Base-by-base conservation (phyloP, 2,888 invertebrate genomes). In the Rhorus exstirpatorius region DNA sequence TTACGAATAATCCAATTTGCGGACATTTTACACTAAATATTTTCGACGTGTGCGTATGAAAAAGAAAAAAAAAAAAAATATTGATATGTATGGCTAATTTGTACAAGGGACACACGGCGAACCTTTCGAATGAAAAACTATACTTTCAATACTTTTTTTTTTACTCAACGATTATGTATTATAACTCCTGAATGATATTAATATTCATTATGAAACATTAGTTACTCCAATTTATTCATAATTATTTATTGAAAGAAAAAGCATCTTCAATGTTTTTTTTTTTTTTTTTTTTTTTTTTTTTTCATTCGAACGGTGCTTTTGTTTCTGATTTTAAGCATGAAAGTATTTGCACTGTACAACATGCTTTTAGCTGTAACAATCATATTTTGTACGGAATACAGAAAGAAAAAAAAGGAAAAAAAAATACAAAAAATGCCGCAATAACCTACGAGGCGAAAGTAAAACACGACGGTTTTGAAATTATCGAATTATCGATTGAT, bases 81-180 rank as follows among this genome's bases (percentile, higher is more conserved):
- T 44, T 71, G 31, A 65, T 75, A 74, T 65, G 72, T 84, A 81
- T 74, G 68, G 55, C 81, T 84, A 84, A 86, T 82, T 82, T 82
- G 82, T 82, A 82, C 82, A 82, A 44, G 49, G 14, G 51, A 79
- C 65, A n/a, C n/a, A n/a, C n/a, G n/a, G n/a, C n/a, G n/a, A n/a
- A n/a, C n/a, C n/a, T n/a, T n/a, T n/a, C n/a, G n/a, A n/a, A n/a
- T n/a, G n/a, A n/a, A n/a, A n/a, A n/a, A n/a, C n/a, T n/a, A n/a
- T n/a, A n/a, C n/a, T n/a, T n/a, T n/a, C n/a, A n/a, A n/a, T n/a
- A n/a, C n/a, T n/a, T n/a, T n/a, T n/a, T n/a, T n/a, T n/a, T n/a
- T n/a, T n/a, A n/a, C n/a, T n/a, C n/a, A n/a, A n/a, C n/a, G n/a
- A n/a, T n/a, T n/a, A n/a, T n/a, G n/a, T n/a, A n/a, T n/a, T n/a